Base-by-base conservation (phyloP, 2,113 vertebrate species). In the Tachuris rubrigastra region DNA sequence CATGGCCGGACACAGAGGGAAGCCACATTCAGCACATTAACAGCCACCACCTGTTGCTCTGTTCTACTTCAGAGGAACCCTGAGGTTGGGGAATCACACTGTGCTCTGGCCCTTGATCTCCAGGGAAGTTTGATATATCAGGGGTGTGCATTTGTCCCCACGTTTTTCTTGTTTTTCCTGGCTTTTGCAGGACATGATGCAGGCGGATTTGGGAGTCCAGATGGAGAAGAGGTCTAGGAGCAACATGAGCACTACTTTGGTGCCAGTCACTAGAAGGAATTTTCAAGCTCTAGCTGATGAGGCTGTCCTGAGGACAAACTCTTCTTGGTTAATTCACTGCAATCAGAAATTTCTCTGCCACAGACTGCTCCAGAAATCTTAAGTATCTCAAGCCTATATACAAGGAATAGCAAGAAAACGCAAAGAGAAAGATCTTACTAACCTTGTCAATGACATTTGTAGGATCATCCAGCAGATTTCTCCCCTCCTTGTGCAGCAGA, bases 21-120 rank as follows among this genome's bases (percentile, higher is more conserved):
- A 96, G 92, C 81, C 87, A 76, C 94, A 96, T 94, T 97, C 92
- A 89, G 87, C 79, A 78, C 83, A 93, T 86, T 91, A 85, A 56
- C 87, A 92, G 62, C 93, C 0, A 6, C 91, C 93, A 93, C 94
- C 89, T 96, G 89, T 96, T 95, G 95, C 85, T 95, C 91, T 90
- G 91, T 53, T 80, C 84, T 79, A 66, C 91, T 91, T 72, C 75
- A 92, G 69, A 92, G 82, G 68, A 95, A 58, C 87, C 50, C 62
- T 3, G 21, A 78, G 60, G 62, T 60, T 82, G 69, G 46, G 77
- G 85, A 88, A 63, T 72, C 83, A 67, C 65, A 52, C 82, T 81
- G 76, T 49, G 90, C 91, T 37, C 53, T 66, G 78, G 89, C 91
- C 86, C 85, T 95, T 93, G 37, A 90, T 94, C 76, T 90, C 73